Conservation (phyloP, 1,140 invertebrate species). For the Aphelenchoides avenae region DNA sequence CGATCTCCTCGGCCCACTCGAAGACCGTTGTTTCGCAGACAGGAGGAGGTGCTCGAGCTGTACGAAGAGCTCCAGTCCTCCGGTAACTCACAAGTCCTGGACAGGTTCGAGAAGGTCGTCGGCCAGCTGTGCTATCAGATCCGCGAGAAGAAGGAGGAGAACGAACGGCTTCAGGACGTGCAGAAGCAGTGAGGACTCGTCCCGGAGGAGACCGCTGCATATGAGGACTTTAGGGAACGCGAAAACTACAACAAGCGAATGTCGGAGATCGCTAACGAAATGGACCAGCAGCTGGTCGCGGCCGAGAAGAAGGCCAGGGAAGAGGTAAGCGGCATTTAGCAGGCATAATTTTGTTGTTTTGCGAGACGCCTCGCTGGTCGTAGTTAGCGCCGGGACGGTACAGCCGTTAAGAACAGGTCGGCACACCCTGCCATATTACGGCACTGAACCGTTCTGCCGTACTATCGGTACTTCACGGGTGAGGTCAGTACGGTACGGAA, state of each 20-base stretch:
- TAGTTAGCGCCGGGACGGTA: too few species aligned
- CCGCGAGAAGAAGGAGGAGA: constrained; percentile 59
- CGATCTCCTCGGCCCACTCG: too few species aligned
- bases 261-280: constrained; percentile 66
- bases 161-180: constrained; percentile 59
- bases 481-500: too few species aligned
- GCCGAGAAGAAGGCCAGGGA: constrained; percentile 60
- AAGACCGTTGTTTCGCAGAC: constrained; percentile 11
- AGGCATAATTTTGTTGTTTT: too few species aligned
- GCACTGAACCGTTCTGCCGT: too few species aligned
- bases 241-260: constrained; percentile 59
- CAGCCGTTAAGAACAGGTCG: too few species aligned
- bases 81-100: constrained; percentile 59
- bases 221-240: constrained; percentile 64
- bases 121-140: constrained; percentile 61
- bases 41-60: constrained; percentile 61
- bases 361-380: too few species aligned
- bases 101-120: constrained; percentile 61
- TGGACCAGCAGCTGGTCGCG: constrained; percentile 65
- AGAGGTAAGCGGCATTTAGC: constrained; percentile 59
- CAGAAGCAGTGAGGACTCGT: constrained; percentile 57
- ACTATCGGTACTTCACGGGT: too few species aligned
- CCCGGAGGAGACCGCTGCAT: constrained; percentile 47
- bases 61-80: constrained; percentile 61
- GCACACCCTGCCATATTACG: too few species aligned